Percentiles rank a stretch among this genome's conserved stretches.
phyloP scores from a whole-genome alignment of 2,797 vertebrate species.

The Sebastes baramenuke region DNA sequence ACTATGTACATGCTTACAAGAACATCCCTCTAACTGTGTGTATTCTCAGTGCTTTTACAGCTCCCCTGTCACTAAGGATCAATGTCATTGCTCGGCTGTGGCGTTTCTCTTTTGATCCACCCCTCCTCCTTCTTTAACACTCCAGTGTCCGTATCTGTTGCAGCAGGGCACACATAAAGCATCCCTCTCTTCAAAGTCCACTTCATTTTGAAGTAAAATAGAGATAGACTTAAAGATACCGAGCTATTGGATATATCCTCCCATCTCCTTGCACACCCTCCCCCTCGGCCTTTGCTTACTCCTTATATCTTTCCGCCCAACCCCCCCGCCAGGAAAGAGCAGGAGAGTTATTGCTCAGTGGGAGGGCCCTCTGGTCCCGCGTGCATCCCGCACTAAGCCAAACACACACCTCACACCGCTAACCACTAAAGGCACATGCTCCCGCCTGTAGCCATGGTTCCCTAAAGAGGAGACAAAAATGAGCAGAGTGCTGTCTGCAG shows the following conservation, averaged over 20 bases:
- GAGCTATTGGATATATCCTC: slow-evolving; percentile 5
- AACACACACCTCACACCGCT: slow-evolving; percentile 55
- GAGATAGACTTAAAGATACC: neutral
- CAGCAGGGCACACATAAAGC: neutral
- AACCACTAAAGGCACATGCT: slow-evolving; percentile 64
- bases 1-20: slow-evolving; percentile 53
- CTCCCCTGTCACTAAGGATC: slow-evolving; percentile 67
- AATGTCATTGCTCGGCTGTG: slow-evolving; percentile 50
- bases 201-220: slow-evolving; percentile 6
- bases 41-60: slow-evolving; percentile 58
- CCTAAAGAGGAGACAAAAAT: slow-evolving; percentile 66
- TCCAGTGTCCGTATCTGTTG: slow-evolving; percentile 8
- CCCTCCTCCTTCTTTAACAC: slow-evolving; percentile 14
- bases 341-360: slow-evolving; percentile 54
- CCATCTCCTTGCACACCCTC: neutral
- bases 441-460: slow-evolving; percentile 73
- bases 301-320: slow-evolving; percentile 24
- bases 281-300: slow-evolving; percentile 7
- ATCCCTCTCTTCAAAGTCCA: neutral
- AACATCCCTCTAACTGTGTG: slow-evolving; percentile 63
- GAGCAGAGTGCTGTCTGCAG: slow-evolving; percentile 66
- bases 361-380: slow-evolving; percentile 45
- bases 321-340: slow-evolving; percentile 24
- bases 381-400: slow-evolving; percentile 33
- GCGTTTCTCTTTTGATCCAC: slow-evolving; percentile 1